These are phyloP conservation scores for Pseudachorutes palmiensis DNA, from an alignment of 1,140 invertebrate genomes.

Conservation along the genomic window DNA sequence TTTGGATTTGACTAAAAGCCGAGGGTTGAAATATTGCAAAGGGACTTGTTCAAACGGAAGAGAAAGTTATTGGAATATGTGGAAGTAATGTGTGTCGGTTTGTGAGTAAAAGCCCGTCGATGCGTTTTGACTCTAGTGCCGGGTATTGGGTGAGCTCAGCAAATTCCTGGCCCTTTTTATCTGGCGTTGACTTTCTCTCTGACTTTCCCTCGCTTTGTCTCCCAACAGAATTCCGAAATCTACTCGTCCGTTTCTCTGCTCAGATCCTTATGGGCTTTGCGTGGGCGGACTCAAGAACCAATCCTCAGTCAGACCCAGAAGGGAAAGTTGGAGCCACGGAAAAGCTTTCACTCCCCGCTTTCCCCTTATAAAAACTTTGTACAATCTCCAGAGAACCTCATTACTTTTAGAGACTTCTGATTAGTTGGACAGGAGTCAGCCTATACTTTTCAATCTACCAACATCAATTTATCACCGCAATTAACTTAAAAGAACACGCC, in stretches of 20 bases:
- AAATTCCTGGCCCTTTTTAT: too few species aligned
- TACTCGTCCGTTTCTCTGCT: neutral
- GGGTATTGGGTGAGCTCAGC: neutral
- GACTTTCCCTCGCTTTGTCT: neutral
- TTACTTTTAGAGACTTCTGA: constrained; percentile 2
- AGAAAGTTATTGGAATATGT: constrained; percentile 1
- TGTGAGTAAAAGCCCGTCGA: neutral
- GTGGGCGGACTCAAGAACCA: constrained; percentile 4
- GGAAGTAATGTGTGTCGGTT: neutral
- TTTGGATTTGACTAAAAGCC: too few species aligned
- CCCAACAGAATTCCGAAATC: neutral
- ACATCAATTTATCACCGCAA: too few species aligned
- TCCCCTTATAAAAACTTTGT: constrained; percentile 6
- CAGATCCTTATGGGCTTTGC: constrained; percentile 4
- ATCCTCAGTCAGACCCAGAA: neutral
- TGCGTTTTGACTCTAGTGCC: neutral
- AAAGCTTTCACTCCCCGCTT: neutral
- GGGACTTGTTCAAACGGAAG: neutral
- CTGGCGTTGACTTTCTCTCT: too few species aligned
- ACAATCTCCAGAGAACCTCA: neutral
- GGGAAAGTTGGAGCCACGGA: neutral
- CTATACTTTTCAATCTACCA: too few species aligned
- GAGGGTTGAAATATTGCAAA: neutral
- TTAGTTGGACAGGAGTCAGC: neutral
- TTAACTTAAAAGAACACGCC: too few species aligned